Conservation (phyloP, 2,797 vertebrate genomes). For the Myripristis jacobus region DNA sequence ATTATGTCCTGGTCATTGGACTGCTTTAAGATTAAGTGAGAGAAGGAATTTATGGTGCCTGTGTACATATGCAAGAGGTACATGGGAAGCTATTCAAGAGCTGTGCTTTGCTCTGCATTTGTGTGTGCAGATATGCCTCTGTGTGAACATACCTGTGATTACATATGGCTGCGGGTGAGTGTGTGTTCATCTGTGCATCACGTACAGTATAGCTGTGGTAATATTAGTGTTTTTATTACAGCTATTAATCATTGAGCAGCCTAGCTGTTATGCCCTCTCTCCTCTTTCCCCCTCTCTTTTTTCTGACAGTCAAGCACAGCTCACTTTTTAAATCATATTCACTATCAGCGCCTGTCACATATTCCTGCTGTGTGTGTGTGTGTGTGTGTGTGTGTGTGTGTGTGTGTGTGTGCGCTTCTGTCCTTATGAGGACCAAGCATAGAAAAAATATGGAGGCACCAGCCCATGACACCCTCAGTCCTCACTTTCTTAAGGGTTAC, state of each 20-base stretch:
- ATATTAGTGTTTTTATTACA: constrained; percentile 47
- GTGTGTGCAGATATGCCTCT: background rate
- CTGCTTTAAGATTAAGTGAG: too few relatives aligned
- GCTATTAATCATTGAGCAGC: constrained; percentile 36
- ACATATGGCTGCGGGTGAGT: background rate
- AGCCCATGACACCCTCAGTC: too few relatives aligned
- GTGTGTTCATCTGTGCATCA: background rate
- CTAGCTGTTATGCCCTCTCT: background rate
- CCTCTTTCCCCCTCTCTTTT: constrained; percentile 1
- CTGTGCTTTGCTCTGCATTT: background rate
- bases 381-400: constrained; percentile 2
- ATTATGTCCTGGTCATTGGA: too few relatives aligned
- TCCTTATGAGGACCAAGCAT: too few relatives aligned
- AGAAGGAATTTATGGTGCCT: background rate
- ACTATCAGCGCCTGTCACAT: background rate
- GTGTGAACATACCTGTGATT: background rate
- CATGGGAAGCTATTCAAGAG: background rate
- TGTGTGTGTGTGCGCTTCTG: constrained; percentile 6
- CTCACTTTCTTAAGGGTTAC: too few relatives aligned
- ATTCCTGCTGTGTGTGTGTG: background rate
- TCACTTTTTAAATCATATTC: constrained; percentile 1
- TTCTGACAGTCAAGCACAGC: constrained; percentile 9
- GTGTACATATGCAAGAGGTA: background rate
- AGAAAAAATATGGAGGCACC: too few relatives aligned
- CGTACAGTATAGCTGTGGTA: constrained; percentile 19